phyloP scores from a whole-genome alignment of 2,113 vertebrate genomes.

The Hystrix cristata region DNA sequence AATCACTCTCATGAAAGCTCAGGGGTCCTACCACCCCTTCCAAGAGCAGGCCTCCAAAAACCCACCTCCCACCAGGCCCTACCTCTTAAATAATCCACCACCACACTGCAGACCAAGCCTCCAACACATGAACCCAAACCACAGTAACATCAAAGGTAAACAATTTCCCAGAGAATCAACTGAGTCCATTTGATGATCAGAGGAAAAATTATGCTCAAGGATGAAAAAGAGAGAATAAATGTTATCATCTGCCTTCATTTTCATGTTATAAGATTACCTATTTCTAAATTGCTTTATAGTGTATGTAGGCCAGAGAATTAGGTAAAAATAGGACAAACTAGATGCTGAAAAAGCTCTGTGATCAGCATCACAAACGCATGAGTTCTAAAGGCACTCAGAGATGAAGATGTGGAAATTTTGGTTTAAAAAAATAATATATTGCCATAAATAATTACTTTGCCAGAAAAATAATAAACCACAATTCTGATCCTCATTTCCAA shows the following conservation, averaged over 20 bases:
- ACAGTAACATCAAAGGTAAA: not conserved
- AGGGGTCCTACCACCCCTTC: not conserved
- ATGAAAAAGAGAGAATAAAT: constrained; percentile 49
- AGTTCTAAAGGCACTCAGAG: constrained; percentile 9
- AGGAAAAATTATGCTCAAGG: constrained; percentile 32
- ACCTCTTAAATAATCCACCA: not conserved
- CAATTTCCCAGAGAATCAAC: not conserved
- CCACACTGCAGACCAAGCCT: not conserved
- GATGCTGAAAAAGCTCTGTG: not conserved
- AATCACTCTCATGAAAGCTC: not conserved
- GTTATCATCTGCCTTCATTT: not conserved
- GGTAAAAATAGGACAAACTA: constrained; percentile 16
- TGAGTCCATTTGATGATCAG: not conserved
- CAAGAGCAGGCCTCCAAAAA: not conserved
- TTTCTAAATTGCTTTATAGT: constrained; percentile 14
- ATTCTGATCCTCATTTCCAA: not conserved
- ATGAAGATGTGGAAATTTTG: not conserved
- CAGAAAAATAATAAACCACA: constrained; percentile 56
- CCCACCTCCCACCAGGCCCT: not conserved
- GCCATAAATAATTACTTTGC: not conserved
- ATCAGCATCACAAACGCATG: not conserved
- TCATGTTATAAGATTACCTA: not conserved
- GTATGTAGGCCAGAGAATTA: not conserved
- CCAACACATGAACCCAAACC: not conserved
- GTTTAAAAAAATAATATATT: not conserved